phyloP scores from a whole-genome alignment of 1,140 invertebrate genomes.

The Gryllus bimaculatus region DNA sequence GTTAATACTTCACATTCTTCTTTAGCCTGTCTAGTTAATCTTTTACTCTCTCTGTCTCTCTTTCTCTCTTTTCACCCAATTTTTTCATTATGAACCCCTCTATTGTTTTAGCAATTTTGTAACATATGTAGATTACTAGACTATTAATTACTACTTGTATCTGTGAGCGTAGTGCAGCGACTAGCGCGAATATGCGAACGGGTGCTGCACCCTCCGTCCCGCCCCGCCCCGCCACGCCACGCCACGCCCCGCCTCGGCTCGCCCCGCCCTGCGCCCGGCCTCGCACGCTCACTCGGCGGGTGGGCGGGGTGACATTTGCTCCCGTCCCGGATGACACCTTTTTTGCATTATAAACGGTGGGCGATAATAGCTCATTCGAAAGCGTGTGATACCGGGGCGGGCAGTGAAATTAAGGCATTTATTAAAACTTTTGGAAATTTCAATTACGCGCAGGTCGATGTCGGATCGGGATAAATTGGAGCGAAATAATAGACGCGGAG shows the following conservation, averaged over 20 bases:
- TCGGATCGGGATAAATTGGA: no score
- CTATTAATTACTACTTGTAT: background rate
- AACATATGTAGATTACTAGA: background rate
- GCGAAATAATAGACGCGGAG: no score
- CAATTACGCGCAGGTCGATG: background rate
- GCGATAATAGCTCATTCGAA: background rate
- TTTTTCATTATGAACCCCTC: background rate
- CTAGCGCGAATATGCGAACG: no score
- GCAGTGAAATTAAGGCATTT: background rate
- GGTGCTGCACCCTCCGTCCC: background rate
- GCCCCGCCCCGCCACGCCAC: no score
- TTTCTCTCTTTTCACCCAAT: background rate
- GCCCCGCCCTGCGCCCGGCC: no score
- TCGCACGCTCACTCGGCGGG: background rate
- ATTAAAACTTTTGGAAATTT: background rate
- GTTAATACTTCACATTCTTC: background rate
- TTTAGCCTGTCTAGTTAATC: background rate
- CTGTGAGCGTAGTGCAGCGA: no score
- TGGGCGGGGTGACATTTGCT: background rate
- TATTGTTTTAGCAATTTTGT: background rate
- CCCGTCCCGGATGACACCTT: background rate
- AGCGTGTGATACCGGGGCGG: background rate
- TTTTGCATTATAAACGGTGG: background rate
- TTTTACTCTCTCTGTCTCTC: background rate
- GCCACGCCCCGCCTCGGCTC: background rate